phyloP scores from a whole-genome alignment of 1,140 invertebrate species.

The Periplaneta americana region DNA sequence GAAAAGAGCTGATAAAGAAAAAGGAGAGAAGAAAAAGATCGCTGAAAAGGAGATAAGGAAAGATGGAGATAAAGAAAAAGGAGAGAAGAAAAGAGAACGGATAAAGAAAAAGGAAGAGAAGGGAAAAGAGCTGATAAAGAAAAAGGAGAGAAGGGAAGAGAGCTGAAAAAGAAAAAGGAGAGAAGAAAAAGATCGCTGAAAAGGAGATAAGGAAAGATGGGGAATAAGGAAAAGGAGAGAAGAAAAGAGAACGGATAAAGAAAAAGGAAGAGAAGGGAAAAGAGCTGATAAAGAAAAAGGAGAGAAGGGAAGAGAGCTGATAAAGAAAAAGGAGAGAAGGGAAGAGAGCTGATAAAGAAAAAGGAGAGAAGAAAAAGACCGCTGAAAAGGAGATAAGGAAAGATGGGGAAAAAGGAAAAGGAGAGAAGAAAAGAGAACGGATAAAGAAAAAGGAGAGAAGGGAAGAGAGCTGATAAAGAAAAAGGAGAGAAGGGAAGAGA shows the following conservation, averaged over 20 bases:
- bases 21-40: neutral
- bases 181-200: neutral
- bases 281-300: neutral
- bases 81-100: neutral
- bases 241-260: neutral
- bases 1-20: neutral
- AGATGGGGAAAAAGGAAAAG: neutral
- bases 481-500: neutral
- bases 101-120: neutral
- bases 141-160: neutral
- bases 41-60: neutral
- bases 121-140: neutral
- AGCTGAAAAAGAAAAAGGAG: neutral
- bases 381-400: neutral
- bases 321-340: neutral
- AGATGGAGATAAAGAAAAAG: too few species aligned
- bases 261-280: neutral
- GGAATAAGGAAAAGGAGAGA: neutral
- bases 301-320: neutral
- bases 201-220: neutral
- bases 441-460: neutral
- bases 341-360: neutral
- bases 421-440: neutral
- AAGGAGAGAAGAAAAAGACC: neutral
- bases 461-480: neutral